These are phyloP conservation scores for Phoebastria nigripes DNA, from an alignment of 2,797 vertebrate species.

Conservation along the genomic window DNA sequence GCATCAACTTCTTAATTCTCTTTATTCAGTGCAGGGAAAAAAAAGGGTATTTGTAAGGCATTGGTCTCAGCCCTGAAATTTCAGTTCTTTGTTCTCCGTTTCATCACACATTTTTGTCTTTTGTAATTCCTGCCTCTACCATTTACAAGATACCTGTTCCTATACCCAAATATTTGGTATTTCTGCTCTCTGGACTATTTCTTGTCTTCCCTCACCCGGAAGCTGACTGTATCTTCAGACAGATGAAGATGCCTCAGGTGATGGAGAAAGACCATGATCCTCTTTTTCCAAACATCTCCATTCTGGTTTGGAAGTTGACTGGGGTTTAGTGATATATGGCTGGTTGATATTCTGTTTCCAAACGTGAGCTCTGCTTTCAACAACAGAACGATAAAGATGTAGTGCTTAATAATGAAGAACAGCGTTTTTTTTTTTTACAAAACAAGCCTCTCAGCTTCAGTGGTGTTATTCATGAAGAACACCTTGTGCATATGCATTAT, in stretches of 20 bases:
- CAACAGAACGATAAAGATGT: conserved; percentile 36
- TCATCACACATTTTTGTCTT: background rate
- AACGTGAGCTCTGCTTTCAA: background rate
- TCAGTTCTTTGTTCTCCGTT: background rate
- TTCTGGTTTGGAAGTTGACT: background rate
- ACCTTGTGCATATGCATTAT: conserved; percentile 67
- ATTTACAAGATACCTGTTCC: background rate
- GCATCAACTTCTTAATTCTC: background rate
- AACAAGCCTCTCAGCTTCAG: conserved; percentile 56
- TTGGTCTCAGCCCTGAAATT: background rate
- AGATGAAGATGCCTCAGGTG: background rate
- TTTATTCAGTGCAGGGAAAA: background rate
- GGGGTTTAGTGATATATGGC: background rate
- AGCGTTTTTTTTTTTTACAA: conserved; percentile 55
- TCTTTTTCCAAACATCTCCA: background rate
- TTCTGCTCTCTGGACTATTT: background rate
- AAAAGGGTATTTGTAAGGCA: background rate
- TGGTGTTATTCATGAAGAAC: conserved; percentile 59
- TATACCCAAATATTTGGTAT: background rate
- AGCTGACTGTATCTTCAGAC: background rate
- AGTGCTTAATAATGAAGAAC: conserved; percentile 48
- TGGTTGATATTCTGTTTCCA: background rate
- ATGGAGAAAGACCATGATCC: background rate
- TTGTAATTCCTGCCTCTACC: background rate
- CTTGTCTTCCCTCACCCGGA: background rate